Evolutionary conservation across 2,888 invertebrate species (phyloP).

Genomic region (Oligia latruncula): DNA sequence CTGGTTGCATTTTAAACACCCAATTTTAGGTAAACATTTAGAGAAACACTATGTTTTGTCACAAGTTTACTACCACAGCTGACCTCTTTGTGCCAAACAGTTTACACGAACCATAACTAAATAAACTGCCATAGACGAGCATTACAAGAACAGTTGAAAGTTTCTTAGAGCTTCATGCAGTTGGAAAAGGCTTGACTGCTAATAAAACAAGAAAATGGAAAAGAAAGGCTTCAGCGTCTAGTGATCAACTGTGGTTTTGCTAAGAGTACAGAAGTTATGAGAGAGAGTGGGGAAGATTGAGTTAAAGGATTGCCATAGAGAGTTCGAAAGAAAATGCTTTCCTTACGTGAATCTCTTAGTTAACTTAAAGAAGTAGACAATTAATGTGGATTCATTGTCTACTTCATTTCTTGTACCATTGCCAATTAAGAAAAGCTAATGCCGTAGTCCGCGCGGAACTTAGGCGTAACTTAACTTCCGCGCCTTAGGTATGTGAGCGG

Average conservation of each 20-base stretch:
- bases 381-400: neutral
- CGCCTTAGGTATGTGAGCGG: no score
- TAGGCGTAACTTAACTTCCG: no score
- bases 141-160: constrained; percentile 2
- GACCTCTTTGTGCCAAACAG: constrained; percentile 1
- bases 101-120: constrained; percentile 12
- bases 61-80: constrained; percentile 18
- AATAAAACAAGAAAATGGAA: neutral
- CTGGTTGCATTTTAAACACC: neutral
- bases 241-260: neutral
- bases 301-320: neutral
- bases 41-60: constrained; percentile 3
- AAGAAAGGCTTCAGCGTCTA: neutral
- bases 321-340: neutral
- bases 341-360: neutral
- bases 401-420: neutral
- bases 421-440: no score
- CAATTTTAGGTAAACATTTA: constrained; percentile 12
- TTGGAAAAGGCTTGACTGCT: neutral
- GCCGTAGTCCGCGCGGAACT: no score
- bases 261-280: neutral
- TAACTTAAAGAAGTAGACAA: neutral
- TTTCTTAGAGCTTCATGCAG: neutral
- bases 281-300: neutral
- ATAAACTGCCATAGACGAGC: neutral